These are phyloP conservation scores for Anthoptus insignis DNA, from an alignment of 2,888 invertebrate genomes.

Conservation along the genomic window DNA sequence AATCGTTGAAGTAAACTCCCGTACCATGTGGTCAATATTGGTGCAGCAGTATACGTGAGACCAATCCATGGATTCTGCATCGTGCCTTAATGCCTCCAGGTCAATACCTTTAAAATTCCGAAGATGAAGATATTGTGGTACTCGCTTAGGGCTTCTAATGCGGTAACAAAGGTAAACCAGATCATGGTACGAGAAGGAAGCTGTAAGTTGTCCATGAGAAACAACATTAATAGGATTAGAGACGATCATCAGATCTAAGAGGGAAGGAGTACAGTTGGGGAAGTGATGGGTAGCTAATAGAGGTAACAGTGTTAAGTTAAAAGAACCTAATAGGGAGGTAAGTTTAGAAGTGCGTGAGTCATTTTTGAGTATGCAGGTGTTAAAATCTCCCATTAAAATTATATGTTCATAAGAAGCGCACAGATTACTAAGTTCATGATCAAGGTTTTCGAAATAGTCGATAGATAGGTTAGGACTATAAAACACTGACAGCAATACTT, in stretches of 20 bases:
- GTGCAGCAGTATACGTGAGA: neutral
- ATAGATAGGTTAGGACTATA: neutral
- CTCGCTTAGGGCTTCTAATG: too few species aligned
- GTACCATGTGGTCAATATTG: neutral
- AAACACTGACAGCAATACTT: neutral
- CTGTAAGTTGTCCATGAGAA: neutral
- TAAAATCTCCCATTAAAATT: neutral
- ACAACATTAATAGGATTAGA: neutral
- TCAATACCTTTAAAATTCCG: conserved; percentile 7
- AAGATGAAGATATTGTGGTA: neutral
- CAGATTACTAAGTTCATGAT: neutral
- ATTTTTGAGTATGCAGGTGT: conserved; percentile 2
- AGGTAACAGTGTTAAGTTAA: neutral
- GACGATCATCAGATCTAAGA: conserved; percentile 2
- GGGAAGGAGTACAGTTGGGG: neutral
- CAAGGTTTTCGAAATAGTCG: neutral
- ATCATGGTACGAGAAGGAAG: conserved; percentile 8
- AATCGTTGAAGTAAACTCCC: neutral
- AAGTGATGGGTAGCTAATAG: neutral
- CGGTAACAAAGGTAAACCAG: neutral
- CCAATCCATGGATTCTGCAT: conserved; percentile 8
- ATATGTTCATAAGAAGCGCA: conserved; percentile 2
- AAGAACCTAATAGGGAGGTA: neutral
- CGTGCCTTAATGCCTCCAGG: neutral
- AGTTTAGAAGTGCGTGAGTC: neutral